A percentile compares a stretch with the other conserved stretches of the same genome.
Evolutionary conservation across 2,113 vertebrate genomes (phyloP).

Genomic region (Martes martes): DNA sequence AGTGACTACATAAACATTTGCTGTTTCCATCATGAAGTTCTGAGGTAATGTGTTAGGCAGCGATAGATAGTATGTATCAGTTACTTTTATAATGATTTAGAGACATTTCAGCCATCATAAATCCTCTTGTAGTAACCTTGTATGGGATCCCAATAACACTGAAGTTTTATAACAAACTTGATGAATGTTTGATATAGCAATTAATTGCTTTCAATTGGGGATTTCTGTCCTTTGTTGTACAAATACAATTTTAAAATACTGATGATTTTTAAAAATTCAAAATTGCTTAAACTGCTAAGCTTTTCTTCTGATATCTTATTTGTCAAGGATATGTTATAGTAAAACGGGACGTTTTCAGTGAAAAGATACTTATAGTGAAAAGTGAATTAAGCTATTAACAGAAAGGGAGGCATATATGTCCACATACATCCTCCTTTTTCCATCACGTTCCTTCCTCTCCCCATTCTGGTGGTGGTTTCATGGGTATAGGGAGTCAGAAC

Average conservation of each 20-base stretch:
- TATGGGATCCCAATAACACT: too few relatives aligned
- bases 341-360: background rate
- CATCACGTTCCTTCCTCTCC: background rate
- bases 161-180: background rate
- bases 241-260: background rate
- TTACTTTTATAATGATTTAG: background rate
- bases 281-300: background rate
- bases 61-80: accelerated
- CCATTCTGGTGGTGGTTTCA: background rate
- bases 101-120: accelerated
- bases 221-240: background rate
- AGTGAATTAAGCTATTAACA: too few relatives aligned
- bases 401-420: too few relatives aligned
- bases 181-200: background rate
- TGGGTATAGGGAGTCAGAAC: background rate
- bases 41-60: background rate
- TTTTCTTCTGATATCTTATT: background rate
- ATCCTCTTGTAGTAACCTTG: background rate
- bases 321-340: background rate
- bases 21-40: accelerated
- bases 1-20: accelerated
- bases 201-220: background rate
- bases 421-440: background rate
- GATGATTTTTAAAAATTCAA: background rate
- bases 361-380: background rate